Evolutionary conservation across 2,113 vertebrate species (phyloP), one percentile per base, ranked within the genome.

Genomic region (Tautogolabrus adspersus): DNA sequence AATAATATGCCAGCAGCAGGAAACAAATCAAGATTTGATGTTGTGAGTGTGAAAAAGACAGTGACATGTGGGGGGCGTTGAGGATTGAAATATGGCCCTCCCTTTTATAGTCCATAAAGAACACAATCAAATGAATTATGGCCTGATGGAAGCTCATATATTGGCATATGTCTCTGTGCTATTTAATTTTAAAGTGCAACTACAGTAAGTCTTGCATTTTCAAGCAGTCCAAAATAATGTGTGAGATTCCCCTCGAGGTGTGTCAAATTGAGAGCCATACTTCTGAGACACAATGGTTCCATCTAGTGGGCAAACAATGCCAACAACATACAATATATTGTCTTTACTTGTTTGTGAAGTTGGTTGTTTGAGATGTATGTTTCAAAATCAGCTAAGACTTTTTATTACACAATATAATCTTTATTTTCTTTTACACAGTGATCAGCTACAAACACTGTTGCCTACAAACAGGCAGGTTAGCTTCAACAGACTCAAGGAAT

Each of bases 351-450:
- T 16, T 47, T 37, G 59, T 8, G 2, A 23, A 12, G 12, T 1
- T 26, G 0, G 3, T 59, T 34, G 13, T 47, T 1, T 47, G 46
- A 18, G 46, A 47, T 26, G 38, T 2, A 51, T 47, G 46, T 18
- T 49, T 49, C 18, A 1, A 37, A 49, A 51, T 2, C 0, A 1
- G 30, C 5, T 15, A 3, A 13, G 12, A 21, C 61, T 22, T 2
- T 74, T 65, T 75, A 75, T 78, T 87, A 89, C 54, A 83, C 81
- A 90, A 90, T 83, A 89, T 86, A 75, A 56, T 80, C 19, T 87
- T 86, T 86, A 84, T 81, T 88, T 51, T 79, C 23, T 86, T 89
- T 77, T 65, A 66, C 88, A 91, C 91, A 91, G 90, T 89, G 86
- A 88, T 89, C 54, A 70, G 67, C 87, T 88, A 89, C 81, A 86